Evolutionary conservation across 2,797 vertebrate species (phyloP).

Genomic region (Anisognathus igniventris): DNA sequence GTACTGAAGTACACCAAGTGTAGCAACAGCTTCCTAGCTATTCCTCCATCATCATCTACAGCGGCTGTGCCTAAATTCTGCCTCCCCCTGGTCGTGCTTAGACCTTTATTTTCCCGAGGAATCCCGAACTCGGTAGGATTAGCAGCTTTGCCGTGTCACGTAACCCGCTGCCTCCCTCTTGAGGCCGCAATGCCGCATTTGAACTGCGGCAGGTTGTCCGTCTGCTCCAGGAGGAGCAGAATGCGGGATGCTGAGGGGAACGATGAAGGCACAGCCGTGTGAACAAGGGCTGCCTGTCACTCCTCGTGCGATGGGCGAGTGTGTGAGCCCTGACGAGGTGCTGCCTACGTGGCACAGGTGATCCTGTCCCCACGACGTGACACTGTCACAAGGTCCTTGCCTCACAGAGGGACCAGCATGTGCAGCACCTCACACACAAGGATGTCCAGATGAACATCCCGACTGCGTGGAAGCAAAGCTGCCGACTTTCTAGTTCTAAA

Average conservation of each 20-base stretch:
- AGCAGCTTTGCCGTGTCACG: rapidly evolving
- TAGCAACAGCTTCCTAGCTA: neutral
- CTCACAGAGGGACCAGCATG: neutral
- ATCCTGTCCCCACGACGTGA: rapidly evolving
- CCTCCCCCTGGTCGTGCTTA: neutral
- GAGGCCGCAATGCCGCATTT: neutral
- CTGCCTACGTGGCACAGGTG: neutral
- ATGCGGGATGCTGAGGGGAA: neutral
- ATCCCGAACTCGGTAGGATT: rapidly evolving
- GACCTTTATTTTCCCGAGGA: neutral
- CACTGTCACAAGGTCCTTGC: neutral
- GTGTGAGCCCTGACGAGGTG: neutral
- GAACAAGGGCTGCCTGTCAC: neutral
- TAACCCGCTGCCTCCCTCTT: neutral
- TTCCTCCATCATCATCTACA: rapidly evolving
- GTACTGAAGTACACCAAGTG: neutral
- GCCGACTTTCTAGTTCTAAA: neutral
- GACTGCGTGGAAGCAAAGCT: neutral
- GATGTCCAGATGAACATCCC: neutral
- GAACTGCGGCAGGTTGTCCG: rapidly evolving
- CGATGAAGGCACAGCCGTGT: rapidly evolving
- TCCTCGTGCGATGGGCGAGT: neutral
- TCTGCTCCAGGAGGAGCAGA: neutral
- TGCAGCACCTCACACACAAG: rapidly evolving
- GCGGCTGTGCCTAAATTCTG: neutral